These are phyloP conservation scores for Oncorhynchus mykiss DNA, from an alignment of 2,113 vertebrate genomes.

Conservation along the genomic window DNA sequence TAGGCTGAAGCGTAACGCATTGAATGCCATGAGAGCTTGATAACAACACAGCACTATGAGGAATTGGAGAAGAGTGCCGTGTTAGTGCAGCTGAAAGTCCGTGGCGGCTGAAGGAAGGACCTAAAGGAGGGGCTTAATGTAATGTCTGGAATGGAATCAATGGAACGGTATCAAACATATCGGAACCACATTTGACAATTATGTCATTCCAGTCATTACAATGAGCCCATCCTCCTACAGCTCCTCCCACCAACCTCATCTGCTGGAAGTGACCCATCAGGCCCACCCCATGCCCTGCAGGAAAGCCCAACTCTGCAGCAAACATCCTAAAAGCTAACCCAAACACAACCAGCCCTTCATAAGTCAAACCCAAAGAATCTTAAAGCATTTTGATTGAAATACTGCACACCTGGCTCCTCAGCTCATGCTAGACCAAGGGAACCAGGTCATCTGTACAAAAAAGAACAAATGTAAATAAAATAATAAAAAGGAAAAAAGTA, in stretches of 20 bases:
- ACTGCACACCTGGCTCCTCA: slow-evolving; percentile 38
- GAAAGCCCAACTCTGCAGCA: neutral
- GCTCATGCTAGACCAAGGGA: slow-evolving; percentile 26
- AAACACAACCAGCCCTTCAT: slow-evolving; percentile 41
- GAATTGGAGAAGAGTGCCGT: slow-evolving; percentile 6
- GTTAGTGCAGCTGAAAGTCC: neutral
- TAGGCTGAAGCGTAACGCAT: slow-evolving; percentile 17
- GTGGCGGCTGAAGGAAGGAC: no score
- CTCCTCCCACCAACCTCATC: no score
- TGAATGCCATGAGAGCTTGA: slow-evolving; percentile 15
- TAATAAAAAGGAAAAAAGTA: slow-evolving; percentile 11
- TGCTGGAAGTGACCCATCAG: neutral
- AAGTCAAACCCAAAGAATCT: slow-evolving; percentile 41
- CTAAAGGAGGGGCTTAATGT: no score
- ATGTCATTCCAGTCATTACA: no score
- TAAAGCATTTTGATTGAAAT: slow-evolving; percentile 30
- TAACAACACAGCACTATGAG: slow-evolving; percentile 13
- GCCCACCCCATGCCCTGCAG: neutral
- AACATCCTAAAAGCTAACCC: slow-evolving; percentile 11
- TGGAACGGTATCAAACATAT: no score
- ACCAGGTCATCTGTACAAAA: slow-evolving; percentile 35
- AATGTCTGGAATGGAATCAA: no score
- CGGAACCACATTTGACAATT: no score
- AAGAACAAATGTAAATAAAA: slow-evolving; percentile 22
- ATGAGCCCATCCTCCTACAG: no score